phyloP scores from a whole-genome alignment of 2,797 vertebrate genomes.

The Falco naumanni region DNA sequence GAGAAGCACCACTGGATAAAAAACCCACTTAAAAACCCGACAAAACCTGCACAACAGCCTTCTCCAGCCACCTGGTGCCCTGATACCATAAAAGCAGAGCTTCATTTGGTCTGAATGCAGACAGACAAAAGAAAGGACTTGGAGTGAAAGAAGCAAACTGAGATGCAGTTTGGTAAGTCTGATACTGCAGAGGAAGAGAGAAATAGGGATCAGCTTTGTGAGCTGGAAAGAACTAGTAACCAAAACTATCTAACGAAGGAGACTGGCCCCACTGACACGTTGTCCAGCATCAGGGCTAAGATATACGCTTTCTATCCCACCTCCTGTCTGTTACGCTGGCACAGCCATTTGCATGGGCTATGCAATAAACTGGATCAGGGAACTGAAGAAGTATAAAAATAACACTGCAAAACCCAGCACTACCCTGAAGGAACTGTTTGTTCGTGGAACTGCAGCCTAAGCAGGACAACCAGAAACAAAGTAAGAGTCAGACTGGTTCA shows the following conservation, averaged over 20 bases:
- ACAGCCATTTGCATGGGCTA: neutral
- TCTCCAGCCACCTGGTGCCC: neutral
- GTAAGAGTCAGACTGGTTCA: neutral
- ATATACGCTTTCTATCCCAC: neutral
- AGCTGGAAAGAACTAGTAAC: neutral
- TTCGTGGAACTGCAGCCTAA: neutral
- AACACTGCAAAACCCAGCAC: neutral
- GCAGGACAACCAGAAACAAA: neutral
- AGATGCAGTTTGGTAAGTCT: neutral
- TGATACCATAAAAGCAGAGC: neutral
- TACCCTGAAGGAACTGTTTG: neutral
- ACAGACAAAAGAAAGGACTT: neutral
- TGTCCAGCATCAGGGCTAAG: neutral
- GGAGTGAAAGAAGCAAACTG: neutral
- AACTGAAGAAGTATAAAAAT: neutral
- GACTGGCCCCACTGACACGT: neutral
- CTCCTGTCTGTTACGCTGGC: rapidly evolving
- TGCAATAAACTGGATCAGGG: neutral
- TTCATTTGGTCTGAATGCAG: neutral
- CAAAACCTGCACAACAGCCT: neutral
- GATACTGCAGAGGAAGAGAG: neutral
- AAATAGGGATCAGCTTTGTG: neutral
- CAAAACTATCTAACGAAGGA: neutral
- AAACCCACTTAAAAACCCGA: neutral
- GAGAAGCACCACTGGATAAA: neutral